Base-by-base conservation (phyloP, 2,113 vertebrate genomes). In the Mustela lutreola region DNA sequence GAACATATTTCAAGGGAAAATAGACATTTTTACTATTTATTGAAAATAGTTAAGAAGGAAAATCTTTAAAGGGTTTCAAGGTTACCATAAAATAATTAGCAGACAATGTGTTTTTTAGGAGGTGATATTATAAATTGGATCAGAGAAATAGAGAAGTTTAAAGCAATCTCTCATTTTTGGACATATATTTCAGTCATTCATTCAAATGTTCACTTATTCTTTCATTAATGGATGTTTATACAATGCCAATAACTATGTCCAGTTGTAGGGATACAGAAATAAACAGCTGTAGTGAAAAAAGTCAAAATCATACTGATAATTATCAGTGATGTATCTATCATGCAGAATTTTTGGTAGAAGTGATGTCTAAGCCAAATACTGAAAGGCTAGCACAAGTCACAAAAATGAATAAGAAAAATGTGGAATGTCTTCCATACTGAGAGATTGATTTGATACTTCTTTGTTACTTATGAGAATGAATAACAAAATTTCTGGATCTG, bases 61-160 rank as follows among this genome's bases (percentile, higher is more conserved):
- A 89, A 31, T 12, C 5, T 81, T 91, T 89, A 56, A 75, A 94
- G 7, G n/a, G n/a, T 70, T 91, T 80, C n/a, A 94, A 95, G 26
- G 1, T 76, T 89, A 73, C 1, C 19, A 50, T 67, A 86, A 89
- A 92, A 89, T 96, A 97, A 83, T 94, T 60, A 78, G 2, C 39
- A 79, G 53, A 63, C 11, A 91, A 39, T 39, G 4, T 75, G 22
- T 45, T 1, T 75, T 82, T 86, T 31, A 63, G 9, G 7, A 97
- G 16, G 1, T 82, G 67, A 67, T 5, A 39, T n/a, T 63, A 60
- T 79, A 91, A 62, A 9, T 31, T 60, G 36, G 8, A 71, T 36
- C 5, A 22, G 22, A 76, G 6, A 71, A 70, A 50, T 2, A 28
- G 22, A 45, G 5, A 84, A 62, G 65, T 50, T 83, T 95, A 50